These are phyloP conservation scores for Morone saxatilis DNA, from an alignment of 2,113 vertebrate genomes.

Conservation along the genomic window DNA sequence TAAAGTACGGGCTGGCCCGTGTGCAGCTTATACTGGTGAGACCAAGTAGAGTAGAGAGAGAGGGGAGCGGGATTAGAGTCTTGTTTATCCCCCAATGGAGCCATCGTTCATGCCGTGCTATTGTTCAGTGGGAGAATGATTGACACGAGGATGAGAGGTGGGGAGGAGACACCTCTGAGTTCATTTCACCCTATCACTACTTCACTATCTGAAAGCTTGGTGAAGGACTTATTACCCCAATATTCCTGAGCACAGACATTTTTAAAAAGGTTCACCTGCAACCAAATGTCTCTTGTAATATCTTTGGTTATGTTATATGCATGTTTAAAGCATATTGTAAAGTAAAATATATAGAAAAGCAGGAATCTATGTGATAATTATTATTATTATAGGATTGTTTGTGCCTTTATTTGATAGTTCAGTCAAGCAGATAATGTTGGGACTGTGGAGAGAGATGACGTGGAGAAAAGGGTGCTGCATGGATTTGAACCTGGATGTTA, in stretches of 20 bases:
- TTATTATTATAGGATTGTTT: too few relatives aligned
- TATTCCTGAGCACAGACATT: background rate
- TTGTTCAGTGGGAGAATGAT: conserved; percentile 65
- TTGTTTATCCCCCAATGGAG: conserved; percentile 72
- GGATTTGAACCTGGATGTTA: background rate
- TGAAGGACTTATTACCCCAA: conserved; percentile 2
- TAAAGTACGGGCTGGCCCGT: conserved; percentile 60
- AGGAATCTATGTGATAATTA: too few relatives aligned
- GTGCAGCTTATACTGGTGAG: conserved; percentile 64
- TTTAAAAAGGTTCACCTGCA: background rate
- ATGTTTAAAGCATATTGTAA: too few relatives aligned
- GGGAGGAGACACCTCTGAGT: conserved; percentile 23
- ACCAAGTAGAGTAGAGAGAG: conserved; percentile 49
- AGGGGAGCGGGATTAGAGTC: conserved; percentile 74
- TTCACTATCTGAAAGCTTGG: background rate
- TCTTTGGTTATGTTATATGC: background rate
- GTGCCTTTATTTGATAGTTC: too few relatives aligned
- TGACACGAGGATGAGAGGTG: conserved; percentile 50
- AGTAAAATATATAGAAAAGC: too few relatives aligned
- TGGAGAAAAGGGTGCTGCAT: background rate
- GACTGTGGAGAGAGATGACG: background rate
- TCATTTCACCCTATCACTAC: conserved; percentile 19
- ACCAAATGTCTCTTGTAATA: background rate
- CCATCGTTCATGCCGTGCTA: conserved; percentile 57
- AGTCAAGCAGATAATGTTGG: too few relatives aligned